Conservation (phyloP, 37 sponge, comb jelly and placozoan genomes). For the Tethya wilhelma region DNA sequence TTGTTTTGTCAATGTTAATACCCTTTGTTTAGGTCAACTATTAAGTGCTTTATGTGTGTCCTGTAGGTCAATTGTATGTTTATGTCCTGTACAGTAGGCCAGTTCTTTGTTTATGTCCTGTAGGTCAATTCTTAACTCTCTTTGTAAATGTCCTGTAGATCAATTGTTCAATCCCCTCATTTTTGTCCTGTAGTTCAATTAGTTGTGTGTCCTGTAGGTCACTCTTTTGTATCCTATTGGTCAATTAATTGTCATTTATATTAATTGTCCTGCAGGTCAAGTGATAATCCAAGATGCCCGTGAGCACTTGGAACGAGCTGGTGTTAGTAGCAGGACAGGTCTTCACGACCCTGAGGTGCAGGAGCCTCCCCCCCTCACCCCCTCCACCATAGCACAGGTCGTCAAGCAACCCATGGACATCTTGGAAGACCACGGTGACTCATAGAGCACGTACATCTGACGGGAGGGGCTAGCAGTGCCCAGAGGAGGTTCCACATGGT, state of each 20-base stretch:
- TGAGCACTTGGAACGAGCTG: constrained; percentile 40
- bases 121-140: not conserved
- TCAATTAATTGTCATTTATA: no score
- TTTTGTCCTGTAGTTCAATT: no score
- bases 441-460: not conserved
- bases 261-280: constrained; percentile 8
- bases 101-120: not conserved
- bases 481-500: no score
- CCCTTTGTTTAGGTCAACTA: no score
- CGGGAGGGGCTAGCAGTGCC: no score
- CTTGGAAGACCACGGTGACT: constrained; percentile 23
- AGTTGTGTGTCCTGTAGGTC: no score
- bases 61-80: no score
- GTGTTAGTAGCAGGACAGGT: constrained; percentile 42
- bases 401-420: not conserved
- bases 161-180: not conserved
- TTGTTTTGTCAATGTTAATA: no score
- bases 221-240: no score
- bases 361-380: constrained; percentile 53
- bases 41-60: no score
- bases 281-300: constrained; percentile 35
- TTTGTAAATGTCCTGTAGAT: not conserved
- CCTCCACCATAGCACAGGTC: not conserved
- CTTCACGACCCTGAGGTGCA: constrained; percentile 63
- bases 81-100: no score